A percentile compares a stretch with the other conserved stretches of the same genome.
phyloP scores from a whole-genome alignment of 2,888 invertebrate species.

The Cheilosia vulpina region DNA sequence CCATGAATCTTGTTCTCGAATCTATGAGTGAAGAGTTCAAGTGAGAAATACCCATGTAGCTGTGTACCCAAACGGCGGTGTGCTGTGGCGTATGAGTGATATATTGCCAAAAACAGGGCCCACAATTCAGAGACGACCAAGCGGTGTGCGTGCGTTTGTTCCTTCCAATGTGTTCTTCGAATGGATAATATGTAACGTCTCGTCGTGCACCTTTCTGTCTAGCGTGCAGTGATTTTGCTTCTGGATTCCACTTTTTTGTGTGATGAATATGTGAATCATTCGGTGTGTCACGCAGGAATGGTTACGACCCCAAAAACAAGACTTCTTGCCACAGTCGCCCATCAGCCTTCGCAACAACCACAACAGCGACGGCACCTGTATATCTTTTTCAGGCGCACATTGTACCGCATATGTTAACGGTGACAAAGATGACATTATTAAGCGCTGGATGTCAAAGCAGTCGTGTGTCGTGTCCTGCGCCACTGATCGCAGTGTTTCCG shows the following conservation, averaged over 20 bases:
- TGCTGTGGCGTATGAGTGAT: constrained; percentile 62
- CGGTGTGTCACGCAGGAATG: constrained; percentile 47
- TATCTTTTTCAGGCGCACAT: not conserved
- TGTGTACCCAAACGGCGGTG: constrained; percentile 22
- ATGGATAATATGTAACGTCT: constrained; percentile 37
- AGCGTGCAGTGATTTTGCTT: constrained; percentile 57
- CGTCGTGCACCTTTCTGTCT: constrained; percentile 20
- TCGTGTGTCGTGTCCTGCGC: constrained; percentile 62
- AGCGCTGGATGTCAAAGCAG: constrained; percentile 56
- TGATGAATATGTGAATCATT: constrained; percentile 59
- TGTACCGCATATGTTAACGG: constrained; percentile 46
- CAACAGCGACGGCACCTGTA: constrained; percentile 20
- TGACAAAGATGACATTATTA: constrained; percentile 63
- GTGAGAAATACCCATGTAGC: constrained; percentile 32
- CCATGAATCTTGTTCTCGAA: constrained; percentile 55
- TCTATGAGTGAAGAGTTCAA: constrained; percentile 31
- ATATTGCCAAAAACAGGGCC: constrained; percentile 62
- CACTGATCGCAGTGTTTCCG: constrained; percentile 40
- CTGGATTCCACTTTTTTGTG: constrained; percentile 33
- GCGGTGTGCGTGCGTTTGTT: constrained; percentile 36
- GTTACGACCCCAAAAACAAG: constrained; percentile 26
- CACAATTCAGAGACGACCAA: not conserved
- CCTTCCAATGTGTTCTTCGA: constrained; percentile 14
- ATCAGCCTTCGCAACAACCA: constrained; percentile 37
- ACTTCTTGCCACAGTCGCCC: not conserved